These are phyloP conservation scores for Semicossyphus pulcher DNA, from an alignment of 2,113 vertebrate species.

Conservation along the genomic window DNA sequence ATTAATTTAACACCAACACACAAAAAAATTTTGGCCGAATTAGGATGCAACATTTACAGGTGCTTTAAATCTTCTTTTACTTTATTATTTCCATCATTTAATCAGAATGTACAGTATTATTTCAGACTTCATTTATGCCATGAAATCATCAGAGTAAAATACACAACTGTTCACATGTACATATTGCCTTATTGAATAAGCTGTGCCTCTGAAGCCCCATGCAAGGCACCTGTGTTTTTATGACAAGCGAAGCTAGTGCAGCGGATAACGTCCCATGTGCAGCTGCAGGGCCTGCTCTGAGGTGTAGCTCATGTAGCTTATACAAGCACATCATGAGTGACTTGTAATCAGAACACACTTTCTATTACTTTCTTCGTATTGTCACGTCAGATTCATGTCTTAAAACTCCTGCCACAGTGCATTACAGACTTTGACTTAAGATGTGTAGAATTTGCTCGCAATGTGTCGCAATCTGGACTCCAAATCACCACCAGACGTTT, in stretches of 20 bases:
- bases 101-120: conserved; percentile 77
- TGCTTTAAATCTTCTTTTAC: conserved; percentile 19
- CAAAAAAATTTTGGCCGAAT: conserved; percentile 28
- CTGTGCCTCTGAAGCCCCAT: conserved; percentile 67
- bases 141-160: conserved; percentile 45
- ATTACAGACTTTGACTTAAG: conserved; percentile 5
- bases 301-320: conserved; percentile 48
- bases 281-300: conserved; percentile 43
- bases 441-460: not conserved
- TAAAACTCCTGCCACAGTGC: conserved; percentile 20
- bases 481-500: not conserved
- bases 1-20: not conserved
- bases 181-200: conserved; percentile 88
- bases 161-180: conserved; percentile 74
- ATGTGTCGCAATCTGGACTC: conserved; percentile 29
- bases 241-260: conserved; percentile 37
- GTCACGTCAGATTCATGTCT: conserved; percentile 44
- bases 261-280: conserved; percentile 36
- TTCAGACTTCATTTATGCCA: conserved; percentile 58
- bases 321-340: conserved; percentile 39
- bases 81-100: conserved; percentile 23
- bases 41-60: conserved; percentile 24
- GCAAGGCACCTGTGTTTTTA: conserved; percentile 49
- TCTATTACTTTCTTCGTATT: no score
- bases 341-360: conserved; percentile 45